These are phyloP conservation scores for Pemphigus obesinymphae DNA, from an alignment of 1,140 invertebrate genomes.

Conservation along the genomic window DNA sequence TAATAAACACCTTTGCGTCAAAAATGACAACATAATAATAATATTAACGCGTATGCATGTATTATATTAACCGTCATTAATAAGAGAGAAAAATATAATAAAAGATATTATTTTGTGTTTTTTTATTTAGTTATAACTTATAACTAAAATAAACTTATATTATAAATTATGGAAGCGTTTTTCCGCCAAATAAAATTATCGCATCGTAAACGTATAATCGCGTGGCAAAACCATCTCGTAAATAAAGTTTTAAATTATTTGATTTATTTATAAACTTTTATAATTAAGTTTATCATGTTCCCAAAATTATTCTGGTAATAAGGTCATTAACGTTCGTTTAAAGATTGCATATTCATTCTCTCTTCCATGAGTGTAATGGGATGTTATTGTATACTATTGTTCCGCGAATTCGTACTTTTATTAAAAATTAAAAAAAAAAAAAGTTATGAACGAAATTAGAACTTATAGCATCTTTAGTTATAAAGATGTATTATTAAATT, in stretches of 20 bases:
- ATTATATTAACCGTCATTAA: too few species aligned
- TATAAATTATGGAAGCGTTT: not conserved
- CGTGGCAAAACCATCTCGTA: not conserved
- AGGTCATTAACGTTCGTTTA: not conserved
- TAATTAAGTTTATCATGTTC: slow-evolving; percentile 3
- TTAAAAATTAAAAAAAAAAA: not conserved
- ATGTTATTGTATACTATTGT: not conserved
- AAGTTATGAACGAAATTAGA: not conserved
- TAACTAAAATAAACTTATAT: not conserved
- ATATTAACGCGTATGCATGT: too few species aligned
- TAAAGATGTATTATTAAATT: too few species aligned
- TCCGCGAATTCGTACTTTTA: not conserved
- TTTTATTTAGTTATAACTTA: too few species aligned
- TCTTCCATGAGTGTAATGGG: too few species aligned
- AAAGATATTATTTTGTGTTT: too few species aligned
- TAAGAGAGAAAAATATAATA: too few species aligned
- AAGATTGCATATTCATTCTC: not conserved
- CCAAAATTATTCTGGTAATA: not conserved
- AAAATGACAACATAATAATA: not conserved
- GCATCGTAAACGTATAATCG: not conserved
- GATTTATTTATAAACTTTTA: slow-evolving; percentile 8
- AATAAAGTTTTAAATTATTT: slow-evolving; percentile 2
- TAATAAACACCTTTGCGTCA: not conserved
- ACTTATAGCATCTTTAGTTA: too few species aligned
- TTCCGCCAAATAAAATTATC: not conserved